Evolutionary conservation across 2,888 invertebrate species (phyloP), one percentile per base, ranked within the genome.

Genomic region (Drosophila parthenogenetica): DNA sequence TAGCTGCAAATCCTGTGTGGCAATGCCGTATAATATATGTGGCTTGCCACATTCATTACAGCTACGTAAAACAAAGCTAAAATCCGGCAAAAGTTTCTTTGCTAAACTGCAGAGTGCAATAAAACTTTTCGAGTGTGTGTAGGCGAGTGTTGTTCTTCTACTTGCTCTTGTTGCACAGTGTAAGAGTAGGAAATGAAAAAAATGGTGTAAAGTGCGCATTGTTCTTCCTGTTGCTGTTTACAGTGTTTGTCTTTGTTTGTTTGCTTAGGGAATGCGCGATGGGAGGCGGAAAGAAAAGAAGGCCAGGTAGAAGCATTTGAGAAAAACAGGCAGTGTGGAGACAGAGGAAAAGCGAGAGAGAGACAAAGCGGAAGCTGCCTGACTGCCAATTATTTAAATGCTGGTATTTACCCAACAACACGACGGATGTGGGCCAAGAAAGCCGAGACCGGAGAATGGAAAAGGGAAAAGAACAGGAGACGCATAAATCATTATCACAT

Each of bases 401-500:
- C 83, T 82, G 88, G 83, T 85, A 83, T 83, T 83, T 83, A 87
- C 86, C 88, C 74, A 77, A 80, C 60, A 70, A 81, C 79, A 64
- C 68, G 53, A 55, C 87, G 82, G 87, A 82, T 84, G 85, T 82
- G 82, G 82, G 87, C 87, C 87, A 87, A 75, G 66, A 59, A 46
- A 39, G 32, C 39, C 16, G 45, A 22, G 39, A 57, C 13, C n/a
- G 32, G 35, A 11, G 35, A 13, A 8, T 8, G 35, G 35, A 11
- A 35, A 35, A 35, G 55, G 46, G 29, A 40, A 43, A 29, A 13
- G 32, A 32, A 45, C 17, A 49, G 46, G 46, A 45, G 66, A 49
- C 69, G 74, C 79, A 87, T 83, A 87, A 87, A 83, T 83, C 88
- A 83, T 83, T 83, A 83, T 87, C 88, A 79, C 88, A 85, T 87